Evolutionary conservation across 2,888 invertebrate genomes (phyloP).

Genomic region (Bruchidius siliquastri): DNA sequence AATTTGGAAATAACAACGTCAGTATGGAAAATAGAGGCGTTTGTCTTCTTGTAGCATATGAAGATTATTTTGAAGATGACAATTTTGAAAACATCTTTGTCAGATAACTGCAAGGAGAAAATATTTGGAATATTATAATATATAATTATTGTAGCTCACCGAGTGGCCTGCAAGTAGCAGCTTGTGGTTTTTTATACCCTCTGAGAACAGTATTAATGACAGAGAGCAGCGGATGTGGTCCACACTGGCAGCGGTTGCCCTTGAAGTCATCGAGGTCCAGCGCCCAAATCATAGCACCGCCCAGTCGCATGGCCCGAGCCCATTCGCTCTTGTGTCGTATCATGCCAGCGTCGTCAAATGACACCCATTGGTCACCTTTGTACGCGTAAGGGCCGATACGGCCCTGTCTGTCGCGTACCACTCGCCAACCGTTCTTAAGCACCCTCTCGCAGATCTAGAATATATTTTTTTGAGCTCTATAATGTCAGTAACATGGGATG

Average conservation of each 20-base stretch:
- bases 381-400: conserved; percentile 87
- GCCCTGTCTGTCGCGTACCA: conserved; percentile 68
- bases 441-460: conserved; percentile 75
- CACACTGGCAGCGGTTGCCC: conserved; percentile 76
- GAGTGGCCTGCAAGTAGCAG: conserved; percentile 45
- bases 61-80: no score
- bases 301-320: conserved; percentile 72
- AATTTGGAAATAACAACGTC: no score
- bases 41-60: no score
- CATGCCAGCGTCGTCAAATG: conserved; percentile 85
- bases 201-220: conserved; percentile 78
- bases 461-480: no score
- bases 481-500: no score
- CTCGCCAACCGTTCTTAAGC: conserved; percentile 69
- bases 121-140: not conserved
- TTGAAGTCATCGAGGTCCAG: conserved; percentile 83
- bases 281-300: conserved; percentile 88
- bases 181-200: conserved; percentile 56
- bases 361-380: conserved; percentile 84
- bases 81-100: no score
- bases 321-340: conserved; percentile 79
- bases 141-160: not conserved
- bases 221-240: conserved; percentile 71
- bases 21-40: no score
- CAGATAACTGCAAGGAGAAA: no score